A percentile compares a stretch with the other conserved stretches of the same genome.
Conservation (phyloP, 2,888 invertebrate species). For the Notodonta ziczac region DNA sequence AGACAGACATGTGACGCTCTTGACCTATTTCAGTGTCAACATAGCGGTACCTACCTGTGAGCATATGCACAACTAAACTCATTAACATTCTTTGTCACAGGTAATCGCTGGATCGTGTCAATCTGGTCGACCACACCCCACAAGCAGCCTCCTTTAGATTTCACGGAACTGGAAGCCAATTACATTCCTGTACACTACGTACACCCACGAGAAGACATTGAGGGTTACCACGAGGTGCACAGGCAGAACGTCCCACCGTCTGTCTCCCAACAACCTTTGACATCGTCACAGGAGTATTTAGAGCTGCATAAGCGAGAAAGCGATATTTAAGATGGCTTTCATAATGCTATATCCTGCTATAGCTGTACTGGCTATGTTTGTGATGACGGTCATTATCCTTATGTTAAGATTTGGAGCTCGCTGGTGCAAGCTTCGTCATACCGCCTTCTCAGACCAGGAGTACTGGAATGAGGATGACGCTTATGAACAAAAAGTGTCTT, state of each 20-base stretch:
- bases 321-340: conserved; percentile 91
- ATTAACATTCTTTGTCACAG: conserved; percentile 62
- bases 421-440: conserved; percentile 89
- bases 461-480: conserved; percentile 87
- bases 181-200: conserved; percentile 60
- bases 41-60: no score
- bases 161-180: conserved; percentile 88
- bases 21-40: no score
- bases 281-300: conserved; percentile 81
- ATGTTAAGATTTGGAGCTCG: conserved; percentile 90
- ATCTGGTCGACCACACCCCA: conserved; percentile 94
- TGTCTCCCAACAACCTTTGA: conserved; percentile 67
- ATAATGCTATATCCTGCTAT: conserved; percentile 92
- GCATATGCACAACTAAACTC: no score
- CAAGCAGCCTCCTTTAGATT: conserved; percentile 92
- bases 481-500: conserved; percentile 87
- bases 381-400: conserved; percentile 90
- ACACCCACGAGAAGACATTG: conserved; percentile 52
- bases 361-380: conserved; percentile 89
- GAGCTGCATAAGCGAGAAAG: conserved; percentile 92
- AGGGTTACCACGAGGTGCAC: conserved; percentile 57
- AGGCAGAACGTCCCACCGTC: conserved; percentile 58
- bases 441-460: conserved; percentile 86
- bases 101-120: conserved; percentile 93
- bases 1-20: no score